These are phyloP conservation scores for Heliconius hewitsoni DNA, from an alignment of 1,140 invertebrate species.

Conservation along the genomic window DNA sequence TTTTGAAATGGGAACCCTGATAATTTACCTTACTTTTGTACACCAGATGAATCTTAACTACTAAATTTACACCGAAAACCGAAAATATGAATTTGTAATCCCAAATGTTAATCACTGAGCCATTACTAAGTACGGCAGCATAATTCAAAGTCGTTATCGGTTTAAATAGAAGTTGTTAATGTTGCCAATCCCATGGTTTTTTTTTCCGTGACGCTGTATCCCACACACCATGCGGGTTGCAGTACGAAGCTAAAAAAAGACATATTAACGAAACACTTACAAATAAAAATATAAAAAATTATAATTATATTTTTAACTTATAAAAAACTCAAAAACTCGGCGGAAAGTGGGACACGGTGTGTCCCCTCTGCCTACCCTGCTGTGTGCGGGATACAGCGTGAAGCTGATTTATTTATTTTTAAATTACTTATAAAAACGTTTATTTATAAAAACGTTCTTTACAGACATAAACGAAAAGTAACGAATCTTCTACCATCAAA, in stretches of 20 bases:
- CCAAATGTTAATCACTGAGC: background rate
- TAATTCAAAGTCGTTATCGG: background rate
- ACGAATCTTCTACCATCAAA: slow-evolving; percentile 73
- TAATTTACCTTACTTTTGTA: background rate
- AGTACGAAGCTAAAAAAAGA: too few relatives aligned
- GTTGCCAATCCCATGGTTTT: background rate
- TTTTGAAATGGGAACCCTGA: background rate
- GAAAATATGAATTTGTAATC: background rate
- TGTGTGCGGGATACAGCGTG: too few relatives aligned
- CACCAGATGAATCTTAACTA: background rate
- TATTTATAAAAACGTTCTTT: slow-evolving; percentile 23
- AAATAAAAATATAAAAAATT: too few relatives aligned
- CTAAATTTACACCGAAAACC: background rate
- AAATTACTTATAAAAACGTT: too few relatives aligned
- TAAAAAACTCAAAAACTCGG: too few relatives aligned
- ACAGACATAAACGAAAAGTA: slow-evolving; percentile 76
- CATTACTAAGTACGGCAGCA: background rate
- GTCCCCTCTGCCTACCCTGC: too few relatives aligned
- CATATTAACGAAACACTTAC: too few relatives aligned
- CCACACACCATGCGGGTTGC: too few relatives aligned
- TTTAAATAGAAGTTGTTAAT: background rate
- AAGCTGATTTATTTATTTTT: too few relatives aligned
- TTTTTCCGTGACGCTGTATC: too few relatives aligned
- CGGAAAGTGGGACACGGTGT: too few relatives aligned
- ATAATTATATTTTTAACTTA: too few relatives aligned